phyloP scores from a whole-genome alignment of 2,113 vertebrate species.

The Vanacampus margaritifer region DNA sequence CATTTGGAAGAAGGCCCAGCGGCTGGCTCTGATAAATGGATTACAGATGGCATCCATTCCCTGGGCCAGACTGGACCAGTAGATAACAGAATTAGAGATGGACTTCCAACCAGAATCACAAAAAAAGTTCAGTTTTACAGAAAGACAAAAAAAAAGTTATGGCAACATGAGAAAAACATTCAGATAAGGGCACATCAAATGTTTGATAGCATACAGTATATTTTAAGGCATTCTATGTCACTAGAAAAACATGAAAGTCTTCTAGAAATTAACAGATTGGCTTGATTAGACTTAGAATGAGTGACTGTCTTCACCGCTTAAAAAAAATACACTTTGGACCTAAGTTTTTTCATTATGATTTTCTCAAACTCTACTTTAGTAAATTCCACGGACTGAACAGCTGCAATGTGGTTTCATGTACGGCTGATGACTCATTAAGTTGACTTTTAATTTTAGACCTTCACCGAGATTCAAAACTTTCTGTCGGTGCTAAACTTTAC shows the following conservation, averaged over 20 bases:
- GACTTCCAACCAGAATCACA: constrained; percentile 55
- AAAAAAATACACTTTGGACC: not conserved
- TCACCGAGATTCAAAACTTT: not conserved
- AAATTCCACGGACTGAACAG: too few relatives aligned
- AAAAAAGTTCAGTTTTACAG: constrained; percentile 58
- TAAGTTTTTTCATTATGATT: too few relatives aligned
- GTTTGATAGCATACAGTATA: not conserved
- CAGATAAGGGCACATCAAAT: too few relatives aligned
- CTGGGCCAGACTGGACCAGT: constrained; percentile 61
- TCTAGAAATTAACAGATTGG: not conserved
- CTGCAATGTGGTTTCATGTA: too few relatives aligned
- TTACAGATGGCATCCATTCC: constrained; percentile 67
- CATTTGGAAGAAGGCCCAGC: constrained; percentile 62
- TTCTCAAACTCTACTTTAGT: too few relatives aligned
- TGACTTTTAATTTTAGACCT: not conserved
- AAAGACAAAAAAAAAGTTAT: constrained; percentile 6
- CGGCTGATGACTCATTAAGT: not conserved
- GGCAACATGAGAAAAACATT: not conserved
- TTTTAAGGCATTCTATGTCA: not conserved
- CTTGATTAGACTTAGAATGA: not conserved
- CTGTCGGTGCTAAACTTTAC: not conserved
- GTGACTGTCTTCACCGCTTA: not conserved
- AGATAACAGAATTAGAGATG: constrained; percentile 69
- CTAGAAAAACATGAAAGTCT: not conserved
- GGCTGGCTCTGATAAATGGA: constrained; percentile 65